phyloP scores from a whole-genome alignment of 2,797 vertebrate genomes.

The Alfaro cultratus region DNA sequence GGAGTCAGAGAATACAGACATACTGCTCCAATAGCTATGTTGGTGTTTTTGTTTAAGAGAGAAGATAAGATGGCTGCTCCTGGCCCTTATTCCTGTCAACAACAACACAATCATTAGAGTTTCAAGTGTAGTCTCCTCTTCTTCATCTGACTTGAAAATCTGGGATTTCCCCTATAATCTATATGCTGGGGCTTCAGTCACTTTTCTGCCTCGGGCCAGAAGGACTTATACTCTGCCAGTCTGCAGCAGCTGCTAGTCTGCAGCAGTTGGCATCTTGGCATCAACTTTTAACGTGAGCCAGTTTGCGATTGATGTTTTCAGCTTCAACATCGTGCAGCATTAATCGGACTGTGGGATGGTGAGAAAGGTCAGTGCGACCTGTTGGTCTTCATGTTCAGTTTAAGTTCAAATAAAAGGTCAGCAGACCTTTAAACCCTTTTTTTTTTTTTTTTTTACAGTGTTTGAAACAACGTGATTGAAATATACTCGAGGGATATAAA shows the following conservation, averaged over 20 bases:
- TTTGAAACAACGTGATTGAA: slow-evolving; percentile 19
- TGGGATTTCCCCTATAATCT: slow-evolving; percentile 49
- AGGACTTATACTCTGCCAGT: slow-evolving; percentile 25
- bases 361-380: slow-evolving; percentile 50
- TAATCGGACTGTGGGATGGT: slow-evolving; percentile 24
- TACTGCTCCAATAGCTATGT: neutral
- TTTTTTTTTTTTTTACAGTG: no score
- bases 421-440: slow-evolving; percentile 18
- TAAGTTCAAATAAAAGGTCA: slow-evolving; percentile 53
- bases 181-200: slow-evolving; percentile 20
- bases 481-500: neutral
- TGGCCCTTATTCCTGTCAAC: neutral
- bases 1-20: neutral
- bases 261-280: slow-evolving; percentile 36
- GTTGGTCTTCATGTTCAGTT: slow-evolving; percentile 39
- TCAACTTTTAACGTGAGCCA: slow-evolving; percentile 9
- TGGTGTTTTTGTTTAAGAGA: neutral
- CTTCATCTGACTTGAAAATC: slow-evolving; percentile 24
- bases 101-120: neutral
- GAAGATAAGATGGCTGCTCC: neutral
- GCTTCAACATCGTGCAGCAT: slow-evolving; percentile 24
- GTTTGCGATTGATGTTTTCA: slow-evolving; percentile 35
- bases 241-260: slow-evolving; percentile 23
- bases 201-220: slow-evolving; percentile 24
- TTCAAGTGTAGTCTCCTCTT: neutral